Conservation (phyloP, 2,797 vertebrate genomes). For the Thunnus albacares region DNA sequence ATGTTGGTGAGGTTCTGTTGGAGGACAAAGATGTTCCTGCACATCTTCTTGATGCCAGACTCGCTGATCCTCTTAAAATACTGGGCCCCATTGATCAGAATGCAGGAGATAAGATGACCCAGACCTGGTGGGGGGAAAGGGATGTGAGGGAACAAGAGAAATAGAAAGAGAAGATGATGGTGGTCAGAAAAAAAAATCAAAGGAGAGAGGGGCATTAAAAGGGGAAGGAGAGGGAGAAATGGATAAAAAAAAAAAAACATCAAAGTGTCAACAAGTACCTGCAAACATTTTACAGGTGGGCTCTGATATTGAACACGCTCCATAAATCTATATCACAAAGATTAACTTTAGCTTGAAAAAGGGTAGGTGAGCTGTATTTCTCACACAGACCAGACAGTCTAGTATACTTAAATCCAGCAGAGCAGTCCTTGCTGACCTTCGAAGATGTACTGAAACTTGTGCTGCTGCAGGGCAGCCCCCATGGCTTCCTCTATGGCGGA, state of each 20-base stretch:
- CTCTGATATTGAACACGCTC: conserved; percentile 1
- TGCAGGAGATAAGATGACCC: conserved; percentile 98
- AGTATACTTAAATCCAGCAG: background rate
- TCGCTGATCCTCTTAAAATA: conserved; percentile 99
- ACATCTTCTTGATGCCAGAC: conserved; percentile 99
- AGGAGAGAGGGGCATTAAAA: background rate
- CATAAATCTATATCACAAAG: background rate
- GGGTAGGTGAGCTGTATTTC: background rate
- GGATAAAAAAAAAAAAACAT: background rate
- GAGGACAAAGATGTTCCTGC: conserved; percentile 98
- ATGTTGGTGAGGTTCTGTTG: conserved; percentile 99
- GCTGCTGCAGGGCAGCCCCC: conserved; percentile 95
- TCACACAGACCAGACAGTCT: background rate
- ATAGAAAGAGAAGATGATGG: background rate
- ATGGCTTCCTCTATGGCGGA: conserved; percentile 96
- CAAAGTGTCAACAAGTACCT: background rate
- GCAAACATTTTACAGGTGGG: background rate
- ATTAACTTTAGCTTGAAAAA: background rate
- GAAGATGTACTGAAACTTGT: conserved; percentile 99
- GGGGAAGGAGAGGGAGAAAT: too few species aligned
- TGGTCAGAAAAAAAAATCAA: background rate
- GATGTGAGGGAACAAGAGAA: background rate
- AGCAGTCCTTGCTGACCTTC: conserved; percentile 87
- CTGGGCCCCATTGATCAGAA: conserved; percentile 97
- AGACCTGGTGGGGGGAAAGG: conserved; percentile 83